Base-by-base conservation (phyloP, 2,113 vertebrate species). In the Seriola dumerili region DNA sequence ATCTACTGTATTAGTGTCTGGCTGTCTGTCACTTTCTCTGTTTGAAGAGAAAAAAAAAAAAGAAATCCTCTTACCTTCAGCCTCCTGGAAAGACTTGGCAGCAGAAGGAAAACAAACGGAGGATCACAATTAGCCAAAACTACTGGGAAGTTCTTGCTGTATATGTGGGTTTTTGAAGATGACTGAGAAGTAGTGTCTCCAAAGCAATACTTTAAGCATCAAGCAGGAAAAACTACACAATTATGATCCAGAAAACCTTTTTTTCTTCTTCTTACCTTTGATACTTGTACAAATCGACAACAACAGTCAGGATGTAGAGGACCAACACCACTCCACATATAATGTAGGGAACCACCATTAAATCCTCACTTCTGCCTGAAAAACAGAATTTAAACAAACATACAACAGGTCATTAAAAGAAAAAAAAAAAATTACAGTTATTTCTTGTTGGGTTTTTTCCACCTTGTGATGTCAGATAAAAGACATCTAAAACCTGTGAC, bases 11-110 rank as follows among this genome's bases (percentile, higher is more conserved):
- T 62, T 2, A n/a, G 36, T 8, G 34, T 9, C 12, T 4, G 19
- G 16, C 72, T 58, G 44, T 1, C 25, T 58, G 29, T 69, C 58
- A 71, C 32, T 13, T 8, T n/a, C 36, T 48, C 16, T 40, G 34
- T 55, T 16, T 16, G 4, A 52, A 11, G 0, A 9, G 12, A 54
- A n/a, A 19, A 17, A 42, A 17, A 42, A 50, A 58, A 19, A 74
- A 65, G 14, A 50, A 38, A 10, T 23, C 21, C 9, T 11, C 81
- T 83, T 78, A 91, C 83, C 52, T 88, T 78, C 65, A 91, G 66
- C 58, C 77, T 65, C 65, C 4, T 54, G 82, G 80, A 89, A 67
- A 81, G 72, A 63, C 72, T 76, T 61, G 38, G 14, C 17, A 61
- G 5, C 54, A 77, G 14, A 44, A 63, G 57, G 12, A 72, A 85